Evolutionary conservation across 2,113 vertebrate genomes (phyloP).

Genomic region (Eptesicus fuscus): DNA sequence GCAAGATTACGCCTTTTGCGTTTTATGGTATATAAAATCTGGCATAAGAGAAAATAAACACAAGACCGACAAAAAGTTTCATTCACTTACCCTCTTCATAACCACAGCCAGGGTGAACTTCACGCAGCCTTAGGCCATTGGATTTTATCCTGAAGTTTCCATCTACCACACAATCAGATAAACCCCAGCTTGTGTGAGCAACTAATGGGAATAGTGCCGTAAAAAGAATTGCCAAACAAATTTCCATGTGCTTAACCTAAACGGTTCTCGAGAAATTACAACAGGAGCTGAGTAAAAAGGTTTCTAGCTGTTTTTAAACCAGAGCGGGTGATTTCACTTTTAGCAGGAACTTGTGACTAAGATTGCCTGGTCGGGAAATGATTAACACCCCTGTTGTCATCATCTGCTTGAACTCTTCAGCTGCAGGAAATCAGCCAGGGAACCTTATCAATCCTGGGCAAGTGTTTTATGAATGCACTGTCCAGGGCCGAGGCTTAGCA

Average conservation of each 20-base stretch:
- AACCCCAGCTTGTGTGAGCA: constrained; percentile 46
- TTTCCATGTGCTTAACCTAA: constrained; percentile 62
- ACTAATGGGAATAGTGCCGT: constrained; percentile 46
- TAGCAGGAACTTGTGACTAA: constrained; percentile 76
- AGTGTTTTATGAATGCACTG: constrained; percentile 23
- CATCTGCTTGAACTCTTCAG: constrained; percentile 56
- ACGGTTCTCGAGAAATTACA: background rate
- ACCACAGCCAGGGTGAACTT: constrained; percentile 29
- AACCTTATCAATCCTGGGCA: background rate
- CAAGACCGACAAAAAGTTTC: background rate
- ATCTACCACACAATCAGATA: constrained; percentile 59
- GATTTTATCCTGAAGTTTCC: constrained; percentile 65
- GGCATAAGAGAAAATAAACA: constrained; percentile 13
- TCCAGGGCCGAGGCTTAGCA: background rate
- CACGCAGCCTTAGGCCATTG: constrained; percentile 62
- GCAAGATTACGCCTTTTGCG: background rate
- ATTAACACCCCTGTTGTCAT: constrained; percentile 80
- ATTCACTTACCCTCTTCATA: constrained; percentile 79
- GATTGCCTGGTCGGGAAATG: constrained; percentile 73
- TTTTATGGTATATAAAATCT: background rate
- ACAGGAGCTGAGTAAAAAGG: background rate
- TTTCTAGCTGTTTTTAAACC: constrained; percentile 58
- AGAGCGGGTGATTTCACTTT: constrained; percentile 64
- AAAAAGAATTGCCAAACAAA: constrained; percentile 54
- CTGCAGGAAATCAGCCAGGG: constrained; percentile 5